phyloP scores from a whole-genome alignment of 2,888 invertebrate genomes.

The Caenorhabditis sp. region DNA sequence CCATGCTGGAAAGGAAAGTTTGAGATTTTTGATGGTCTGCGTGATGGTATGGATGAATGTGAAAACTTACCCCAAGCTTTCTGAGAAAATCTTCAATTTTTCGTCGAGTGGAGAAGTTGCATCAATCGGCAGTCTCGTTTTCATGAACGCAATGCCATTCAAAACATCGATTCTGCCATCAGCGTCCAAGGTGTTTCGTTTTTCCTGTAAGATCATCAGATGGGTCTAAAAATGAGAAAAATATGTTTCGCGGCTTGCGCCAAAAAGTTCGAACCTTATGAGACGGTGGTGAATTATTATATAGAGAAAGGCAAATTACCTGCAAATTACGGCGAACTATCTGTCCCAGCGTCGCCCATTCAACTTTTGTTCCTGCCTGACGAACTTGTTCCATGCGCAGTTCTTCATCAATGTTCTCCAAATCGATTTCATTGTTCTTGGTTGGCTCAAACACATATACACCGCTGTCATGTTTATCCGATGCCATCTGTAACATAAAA shows the following conservation, averaged over 20 bases:
- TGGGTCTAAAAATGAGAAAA: no score
- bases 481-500: background rate
- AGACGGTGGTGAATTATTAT: no score
- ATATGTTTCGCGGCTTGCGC: no score
- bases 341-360: slow-evolving; percentile 43
- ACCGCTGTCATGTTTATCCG: background rate
- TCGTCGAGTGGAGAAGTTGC: background rate
- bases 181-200: slow-evolving; percentile 48
- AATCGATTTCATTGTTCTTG: slow-evolving; percentile 30
- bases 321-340: slow-evolving; percentile 30
- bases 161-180: slow-evolving; percentile 42
- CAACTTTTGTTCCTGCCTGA: slow-evolving; percentile 25
- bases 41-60: background rate
- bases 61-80: slow-evolving; percentile 51
- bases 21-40: no score
- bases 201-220: slow-evolving; percentile 38
- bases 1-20: no score
- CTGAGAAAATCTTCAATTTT: slow-evolving; percentile 20
- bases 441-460: slow-evolving; percentile 12
- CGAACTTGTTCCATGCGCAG: slow-evolving; percentile 56
- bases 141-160: slow-evolving; percentile 38
- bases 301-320: slow-evolving; percentile 13
- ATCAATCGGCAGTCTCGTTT: slow-evolving; percentile 44
- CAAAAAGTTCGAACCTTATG: no score
- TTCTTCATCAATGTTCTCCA: slow-evolving; percentile 46